A percentile compares a stretch with the other conserved stretches of the same genome.
Evolutionary conservation across 2,797 vertebrate species (phyloP).

Genomic region (Thamnophis elegans): DNA sequence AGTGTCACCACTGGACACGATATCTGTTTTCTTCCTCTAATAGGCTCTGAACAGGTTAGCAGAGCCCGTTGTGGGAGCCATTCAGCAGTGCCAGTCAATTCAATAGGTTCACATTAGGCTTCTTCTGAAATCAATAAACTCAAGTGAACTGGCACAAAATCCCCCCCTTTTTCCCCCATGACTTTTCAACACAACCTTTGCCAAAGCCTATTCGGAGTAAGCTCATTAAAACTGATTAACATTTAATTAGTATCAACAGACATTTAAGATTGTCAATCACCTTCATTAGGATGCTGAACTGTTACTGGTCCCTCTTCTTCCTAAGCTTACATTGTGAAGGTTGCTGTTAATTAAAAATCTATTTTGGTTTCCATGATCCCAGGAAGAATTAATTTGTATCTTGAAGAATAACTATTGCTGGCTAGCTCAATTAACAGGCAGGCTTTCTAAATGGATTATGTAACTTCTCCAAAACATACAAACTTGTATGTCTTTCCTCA

Average conservation of each 20-base stretch:
- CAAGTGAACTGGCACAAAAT: neutral
- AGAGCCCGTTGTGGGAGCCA: neutral
- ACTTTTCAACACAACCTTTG: neutral
- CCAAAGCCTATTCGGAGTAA: neutral
- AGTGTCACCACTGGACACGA: neutral
- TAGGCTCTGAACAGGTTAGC: neutral
- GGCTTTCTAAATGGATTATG: neutral
- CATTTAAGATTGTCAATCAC: neutral
- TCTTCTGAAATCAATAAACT: neutral
- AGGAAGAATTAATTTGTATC: neutral
- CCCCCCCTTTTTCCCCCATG: no score
- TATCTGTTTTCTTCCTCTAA: neutral
- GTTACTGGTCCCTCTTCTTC: neutral
- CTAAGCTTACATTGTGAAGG: neutral
- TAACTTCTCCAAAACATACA: neutral
- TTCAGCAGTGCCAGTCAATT: slow-evolving; percentile 4
- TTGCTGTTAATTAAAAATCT: slow-evolving; percentile 1
- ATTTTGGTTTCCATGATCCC: neutral
- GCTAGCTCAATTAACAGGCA: neutral
- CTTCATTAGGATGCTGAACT: neutral
- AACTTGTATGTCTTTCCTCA: neutral
- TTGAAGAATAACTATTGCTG: neutral
- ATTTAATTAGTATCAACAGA: slow-evolving; percentile 2
- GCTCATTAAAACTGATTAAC: neutral
- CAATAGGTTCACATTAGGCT: neutral